Evolutionary conservation across 2,797 vertebrate species (phyloP).

Genomic region (Betta splendens): DNA sequence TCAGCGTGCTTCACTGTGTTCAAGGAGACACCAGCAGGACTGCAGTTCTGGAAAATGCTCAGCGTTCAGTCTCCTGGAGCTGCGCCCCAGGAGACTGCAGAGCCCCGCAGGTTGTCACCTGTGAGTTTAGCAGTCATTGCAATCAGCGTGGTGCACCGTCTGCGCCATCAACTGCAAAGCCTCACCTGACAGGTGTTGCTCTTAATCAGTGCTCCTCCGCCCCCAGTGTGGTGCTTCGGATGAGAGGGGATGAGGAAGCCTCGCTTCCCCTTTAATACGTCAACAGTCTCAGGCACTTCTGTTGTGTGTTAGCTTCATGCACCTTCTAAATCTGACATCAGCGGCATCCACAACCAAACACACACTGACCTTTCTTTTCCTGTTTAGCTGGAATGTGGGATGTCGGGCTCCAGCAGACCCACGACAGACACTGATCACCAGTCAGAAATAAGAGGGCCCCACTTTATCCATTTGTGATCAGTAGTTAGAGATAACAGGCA

Average conservation of each 20-base stretch:
- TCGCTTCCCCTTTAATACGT: conserved; percentile 28
- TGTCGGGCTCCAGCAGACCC: conserved; percentile 64
- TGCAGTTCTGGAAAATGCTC: conserved; percentile 58
- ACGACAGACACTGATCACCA: too few relatives aligned
- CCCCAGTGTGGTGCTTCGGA: conserved; percentile 44
- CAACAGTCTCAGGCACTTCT: conserved; percentile 50
- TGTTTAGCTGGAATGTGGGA: conserved; percentile 60
- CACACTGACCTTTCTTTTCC: conserved; percentile 60
- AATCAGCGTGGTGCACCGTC: conserved; percentile 72
- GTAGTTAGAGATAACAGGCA: too few relatives aligned
- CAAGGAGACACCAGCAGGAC: conserved; percentile 63
- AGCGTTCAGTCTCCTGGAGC: conserved; percentile 48
- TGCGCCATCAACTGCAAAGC: conserved; percentile 75
- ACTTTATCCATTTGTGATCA: too few relatives aligned
- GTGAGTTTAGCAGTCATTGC: conserved; percentile 79
- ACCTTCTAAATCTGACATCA: conserved; percentile 68
- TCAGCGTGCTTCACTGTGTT: conserved; percentile 63
- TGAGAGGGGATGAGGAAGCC: conserved; percentile 41
- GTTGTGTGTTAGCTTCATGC: too few relatives aligned
- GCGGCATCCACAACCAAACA: conserved; percentile 68
- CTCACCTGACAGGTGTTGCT: conserved; percentile 84
- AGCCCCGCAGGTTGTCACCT: conserved; percentile 68
- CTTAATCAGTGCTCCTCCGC: conserved; percentile 73
- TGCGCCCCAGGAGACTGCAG: conserved; percentile 62
- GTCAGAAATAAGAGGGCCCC: conserved; percentile 40